Percentiles rank a stretch among this genome's conserved stretches.
Evolutionary conservation across 2,113 vertebrate species (phyloP).

Genomic region (Leiothrix lutea): DNA sequence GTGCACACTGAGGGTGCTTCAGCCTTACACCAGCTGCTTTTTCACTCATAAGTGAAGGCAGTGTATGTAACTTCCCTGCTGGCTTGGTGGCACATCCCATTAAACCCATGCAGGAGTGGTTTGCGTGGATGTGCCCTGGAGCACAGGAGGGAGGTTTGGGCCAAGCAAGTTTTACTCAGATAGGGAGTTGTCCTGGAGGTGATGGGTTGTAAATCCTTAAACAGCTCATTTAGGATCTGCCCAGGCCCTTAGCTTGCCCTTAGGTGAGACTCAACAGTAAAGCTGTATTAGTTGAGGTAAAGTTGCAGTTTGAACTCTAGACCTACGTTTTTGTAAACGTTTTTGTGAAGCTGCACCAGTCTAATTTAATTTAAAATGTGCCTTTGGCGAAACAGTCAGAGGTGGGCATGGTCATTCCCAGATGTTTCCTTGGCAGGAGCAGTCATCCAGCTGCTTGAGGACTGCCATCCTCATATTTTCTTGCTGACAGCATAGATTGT

Average conservation of each 20-base stretch:
- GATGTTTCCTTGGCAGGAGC: not conserved
- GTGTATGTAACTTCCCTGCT: fast-evolving
- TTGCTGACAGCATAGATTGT: not conserved
- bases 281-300: not conserved
- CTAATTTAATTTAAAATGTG: not conserved
- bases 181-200: not conserved
- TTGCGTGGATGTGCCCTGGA: not conserved
- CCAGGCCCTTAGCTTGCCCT: not conserved
- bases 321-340: fast-evolving
- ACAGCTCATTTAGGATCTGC: not conserved
- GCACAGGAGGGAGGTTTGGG: not conserved
- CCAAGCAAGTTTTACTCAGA: not conserved
- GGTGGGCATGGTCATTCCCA: not conserved
- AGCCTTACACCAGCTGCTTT: not conserved
- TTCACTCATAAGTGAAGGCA: not conserved
- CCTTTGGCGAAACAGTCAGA: not conserved
- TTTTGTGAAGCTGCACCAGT: not conserved
- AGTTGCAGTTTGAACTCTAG: not conserved
- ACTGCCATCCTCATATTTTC: not conserved
- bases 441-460: not conserved
- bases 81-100: not conserved
- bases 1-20: not conserved
- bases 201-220: not conserved
- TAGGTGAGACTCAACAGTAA: not conserved
- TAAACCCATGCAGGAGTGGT: not conserved